Percentiles rank a stretch among this genome's conserved stretches.
Evolutionary conservation across 2,113 vertebrate genomes (phyloP).

Genomic region (Reinhardtius hippoglossoides): DNA sequence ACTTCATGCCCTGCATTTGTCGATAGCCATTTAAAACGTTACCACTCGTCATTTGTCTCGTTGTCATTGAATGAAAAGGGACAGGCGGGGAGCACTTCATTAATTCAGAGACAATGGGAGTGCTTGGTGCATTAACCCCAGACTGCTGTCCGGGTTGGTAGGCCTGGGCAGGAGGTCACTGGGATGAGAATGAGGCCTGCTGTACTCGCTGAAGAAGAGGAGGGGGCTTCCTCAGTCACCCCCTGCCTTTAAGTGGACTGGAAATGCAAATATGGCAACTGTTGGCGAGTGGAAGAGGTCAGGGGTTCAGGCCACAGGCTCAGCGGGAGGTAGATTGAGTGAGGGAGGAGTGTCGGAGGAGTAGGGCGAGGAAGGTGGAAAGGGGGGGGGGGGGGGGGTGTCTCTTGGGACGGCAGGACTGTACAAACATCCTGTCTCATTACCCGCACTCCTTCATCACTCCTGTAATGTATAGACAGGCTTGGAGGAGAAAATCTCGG

Average conservation of each 20-base stretch:
- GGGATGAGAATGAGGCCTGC: slow-evolving; percentile 80
- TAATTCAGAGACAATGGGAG: slow-evolving; percentile 79
- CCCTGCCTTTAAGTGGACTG: slow-evolving; percentile 57
- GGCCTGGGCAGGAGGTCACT: slow-evolving; percentile 63
- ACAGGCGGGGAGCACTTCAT: slow-evolving; percentile 74
- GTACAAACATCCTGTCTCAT: slow-evolving; percentile 76
- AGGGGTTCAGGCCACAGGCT: slow-evolving; percentile 69
- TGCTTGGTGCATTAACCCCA: slow-evolving; percentile 79
- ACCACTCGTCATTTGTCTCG: slow-evolving; percentile 66
- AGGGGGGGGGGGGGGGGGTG: neutral
- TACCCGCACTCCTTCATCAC: slow-evolving; percentile 60
- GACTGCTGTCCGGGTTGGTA: slow-evolving; percentile 65
- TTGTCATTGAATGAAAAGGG: slow-evolving; percentile 70
- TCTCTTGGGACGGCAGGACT: slow-evolving; percentile 51
- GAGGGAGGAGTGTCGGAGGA: slow-evolving; percentile 34
- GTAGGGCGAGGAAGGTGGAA: neutral
- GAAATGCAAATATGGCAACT: slow-evolving; percentile 81
- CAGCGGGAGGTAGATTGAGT: slow-evolving; percentile 69
- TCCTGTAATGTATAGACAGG: slow-evolving; percentile 55
- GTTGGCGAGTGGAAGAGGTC: slow-evolving; percentile 76
- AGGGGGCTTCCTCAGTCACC: slow-evolving; percentile 38
- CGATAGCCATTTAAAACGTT: slow-evolving; percentile 63
- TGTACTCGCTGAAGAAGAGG: slow-evolving; percentile 58
- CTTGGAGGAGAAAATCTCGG: slow-evolving; percentile 16
- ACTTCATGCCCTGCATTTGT: slow-evolving; percentile 46